Evolutionary conservation across 2,888 invertebrate genomes (phyloP), one percentile per base, ranked within the genome.

Genomic region (Agrotis puta): DNA sequence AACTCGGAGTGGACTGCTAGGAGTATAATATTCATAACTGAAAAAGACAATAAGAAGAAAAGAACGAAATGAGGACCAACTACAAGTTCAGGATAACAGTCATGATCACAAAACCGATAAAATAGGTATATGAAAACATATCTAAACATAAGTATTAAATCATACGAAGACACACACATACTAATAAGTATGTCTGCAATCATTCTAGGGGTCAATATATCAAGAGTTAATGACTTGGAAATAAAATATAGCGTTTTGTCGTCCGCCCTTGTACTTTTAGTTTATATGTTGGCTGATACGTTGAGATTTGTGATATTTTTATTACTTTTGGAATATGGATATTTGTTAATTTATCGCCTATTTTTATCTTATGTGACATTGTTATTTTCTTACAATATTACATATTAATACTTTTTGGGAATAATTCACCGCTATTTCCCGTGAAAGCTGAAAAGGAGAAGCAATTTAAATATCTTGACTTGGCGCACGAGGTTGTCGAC

Each of bases 211-310:
- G 66, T 89, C 92, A 86, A 93, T 94, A 91, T 91, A 91, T 94
- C 93, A 91, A 85, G 85, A 88, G 84, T 90, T 90, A 94, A 94
- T 94, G 94, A 92, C 77, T 87, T 93, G 92, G 94, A 94, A 94
- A 89, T 92, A 92, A 94, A 91, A 91, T 93, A 93, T 92, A 91
- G 88, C 87, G 89, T 90, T 88, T 39, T 89, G 91, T 90, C 87
- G 86, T 88, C 87, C 88, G 88, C 86, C 88, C 87, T 87, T 87
- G 89, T 89, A 87, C 88, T 88, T 87, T 83, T 88, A 90, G 89
- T 91, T 92, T 93, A 92, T 93, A 87, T 88, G 86, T 80, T 84
- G 84, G 85, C 87, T 91, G 91, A 92, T 92, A 90, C 87, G 88
- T 88, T 89, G 86, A 88, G 88, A 92, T 90, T 81, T 86, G 81